phyloP scores from a whole-genome alignment of 2,797 vertebrate genomes.

The Sus cebifrons region DNA sequence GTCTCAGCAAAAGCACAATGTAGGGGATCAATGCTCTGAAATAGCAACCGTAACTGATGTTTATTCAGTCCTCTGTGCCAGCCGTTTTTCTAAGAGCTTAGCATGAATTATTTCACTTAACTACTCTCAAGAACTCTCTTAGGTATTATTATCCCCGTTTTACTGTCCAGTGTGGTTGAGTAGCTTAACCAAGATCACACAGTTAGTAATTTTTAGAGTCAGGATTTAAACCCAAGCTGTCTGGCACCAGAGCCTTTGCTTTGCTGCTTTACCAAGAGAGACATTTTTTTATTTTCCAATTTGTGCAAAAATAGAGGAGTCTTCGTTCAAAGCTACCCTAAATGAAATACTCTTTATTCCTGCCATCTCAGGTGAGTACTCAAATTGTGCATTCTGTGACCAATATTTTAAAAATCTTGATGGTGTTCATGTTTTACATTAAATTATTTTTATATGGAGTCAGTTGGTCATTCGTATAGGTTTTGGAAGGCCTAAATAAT shows the following conservation, averaged over 20 bases:
- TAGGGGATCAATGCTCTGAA: neutral
- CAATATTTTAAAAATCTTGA: neutral
- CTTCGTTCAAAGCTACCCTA: neutral
- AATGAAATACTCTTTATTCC: constrained; percentile 15
- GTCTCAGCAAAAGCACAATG: neutral
- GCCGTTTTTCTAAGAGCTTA: neutral
- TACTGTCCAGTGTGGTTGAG: neutral
- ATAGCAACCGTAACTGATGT: neutral
- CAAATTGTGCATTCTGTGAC: neutral
- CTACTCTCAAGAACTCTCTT: neutral
- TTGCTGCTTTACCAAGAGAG: neutral
- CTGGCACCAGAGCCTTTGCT: neutral
- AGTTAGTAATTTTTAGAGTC: neutral
- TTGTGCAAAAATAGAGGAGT: neutral
- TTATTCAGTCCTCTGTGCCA: neutral
- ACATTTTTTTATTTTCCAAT: neutral
- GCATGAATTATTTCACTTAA: neutral
- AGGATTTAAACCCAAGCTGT: neutral
- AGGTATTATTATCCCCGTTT: neutral
- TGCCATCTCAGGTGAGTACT: neutral
- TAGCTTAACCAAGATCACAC: neutral
- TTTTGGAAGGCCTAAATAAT: neutral
- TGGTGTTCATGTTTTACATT: neutral
- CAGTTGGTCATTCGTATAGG: neutral
- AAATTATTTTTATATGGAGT: constrained; percentile 32